Percentiles rank a stretch among this genome's conserved stretches.
Conservation (phyloP, 2,888 invertebrate species). For the Ceriagrion tenellum region DNA sequence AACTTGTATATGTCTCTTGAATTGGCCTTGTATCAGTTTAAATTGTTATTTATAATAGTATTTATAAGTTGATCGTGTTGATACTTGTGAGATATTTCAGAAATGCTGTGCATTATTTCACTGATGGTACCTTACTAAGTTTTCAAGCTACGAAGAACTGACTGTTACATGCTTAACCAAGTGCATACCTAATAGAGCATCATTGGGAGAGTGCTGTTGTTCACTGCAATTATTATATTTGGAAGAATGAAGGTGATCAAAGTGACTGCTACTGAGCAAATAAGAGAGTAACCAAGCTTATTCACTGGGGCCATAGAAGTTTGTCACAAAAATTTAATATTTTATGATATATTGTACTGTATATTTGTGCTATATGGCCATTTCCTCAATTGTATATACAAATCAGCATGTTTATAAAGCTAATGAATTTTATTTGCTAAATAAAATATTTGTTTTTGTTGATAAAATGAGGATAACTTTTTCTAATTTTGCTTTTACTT, state of each 20-base stretch:
- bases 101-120: slow-evolving; percentile 46
- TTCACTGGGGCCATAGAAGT: slow-evolving; percentile 64
- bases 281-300: slow-evolving; percentile 61
- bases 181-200: slow-evolving; percentile 45
- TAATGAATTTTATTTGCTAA: slow-evolving; percentile 64
- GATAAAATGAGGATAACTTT: slow-evolving; percentile 10
- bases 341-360: slow-evolving; percentile 68
- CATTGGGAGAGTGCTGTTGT: slow-evolving; percentile 54
- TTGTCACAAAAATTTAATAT: slow-evolving; percentile 65
- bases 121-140: slow-evolving; percentile 2
- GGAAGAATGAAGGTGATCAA: slow-evolving; percentile 18
- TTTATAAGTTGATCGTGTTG: slow-evolving; percentile 13
- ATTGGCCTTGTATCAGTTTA: not conserved
- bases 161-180: slow-evolving; percentile 32
- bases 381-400: slow-evolving; percentile 65
- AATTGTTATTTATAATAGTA: not conserved
- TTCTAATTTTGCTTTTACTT: not conserved
- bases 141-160: slow-evolving; percentile 16
- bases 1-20: not conserved
- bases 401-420: slow-evolving; percentile 65
- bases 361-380: slow-evolving; percentile 65
- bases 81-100: slow-evolving; percentile 25
- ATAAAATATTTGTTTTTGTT: slow-evolving; percentile 63
- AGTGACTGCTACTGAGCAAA: slow-evolving; percentile 64
- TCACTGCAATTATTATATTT: slow-evolving; percentile 49